Base-by-base conservation (phyloP, 1,140 invertebrate genomes). In the Dendrolimus kikuchii region DNA sequence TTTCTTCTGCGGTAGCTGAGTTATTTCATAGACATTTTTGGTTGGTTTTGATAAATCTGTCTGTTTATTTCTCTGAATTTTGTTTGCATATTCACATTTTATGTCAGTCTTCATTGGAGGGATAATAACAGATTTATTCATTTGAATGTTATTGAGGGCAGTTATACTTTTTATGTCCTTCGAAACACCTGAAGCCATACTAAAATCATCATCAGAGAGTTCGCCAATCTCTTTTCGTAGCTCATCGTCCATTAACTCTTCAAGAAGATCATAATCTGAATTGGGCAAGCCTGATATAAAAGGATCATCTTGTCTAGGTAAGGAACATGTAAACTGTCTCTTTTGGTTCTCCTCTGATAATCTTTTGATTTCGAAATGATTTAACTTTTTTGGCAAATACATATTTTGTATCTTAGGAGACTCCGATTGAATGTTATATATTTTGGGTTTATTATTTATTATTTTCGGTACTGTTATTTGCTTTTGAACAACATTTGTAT, bases 181-280 rank as follows among this genome's bases (percentile, higher is more conserved):
- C 38, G 7, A 23, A 5, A 10, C 23, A 41, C 9, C 43, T 51
- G 43, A 9, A 40, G 40, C 51, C 9, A 49, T 60, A 46, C 49
- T 59, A 0, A 83, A 78, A n/a, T 86, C 81, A 58, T 85, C 81
- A 36, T 74, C 78, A 40, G 66, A 71, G 10, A 80, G 48, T 60
- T 86, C 83, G 0, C 77, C 73, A n/a, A 86, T 79, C 75, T 86
- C 83, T 68, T 78, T 69, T 7, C 77, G 67, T 39, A 86, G 58
- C 38, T 85, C 83, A 53, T 85, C 80, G 57, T 84, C 81, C 68
- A 86, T 82, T 44, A 83, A 62, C 62, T 83, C 83, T 42, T 79
- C 80, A 62, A 86, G 55, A 8, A 85, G 55, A 57, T 83, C 80
- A 55, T 81, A 83, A 51, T 86, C 82, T 7, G 77, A 74, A 61